Percentiles rank a stretch among this genome's conserved stretches.
Conservation (phyloP, 2,797 vertebrate species). For the Scarus forsteni region DNA sequence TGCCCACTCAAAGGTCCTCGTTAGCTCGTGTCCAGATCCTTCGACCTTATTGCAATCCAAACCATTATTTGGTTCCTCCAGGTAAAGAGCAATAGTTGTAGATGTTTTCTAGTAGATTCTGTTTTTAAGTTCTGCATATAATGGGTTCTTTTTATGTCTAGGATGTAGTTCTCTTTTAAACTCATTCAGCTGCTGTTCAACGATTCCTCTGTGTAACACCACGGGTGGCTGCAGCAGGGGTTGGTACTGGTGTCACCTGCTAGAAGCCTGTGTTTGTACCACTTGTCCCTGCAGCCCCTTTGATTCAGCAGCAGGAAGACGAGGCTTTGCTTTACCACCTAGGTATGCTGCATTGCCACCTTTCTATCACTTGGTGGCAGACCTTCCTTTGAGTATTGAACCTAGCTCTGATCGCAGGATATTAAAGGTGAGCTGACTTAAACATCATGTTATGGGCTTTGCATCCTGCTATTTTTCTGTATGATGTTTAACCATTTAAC, state of each 20-base stretch:
- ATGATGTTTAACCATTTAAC: background rate
- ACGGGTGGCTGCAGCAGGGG: constrained; percentile 82
- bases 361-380: constrained; percentile 83
- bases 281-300: constrained; percentile 83
- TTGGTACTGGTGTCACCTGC: constrained; percentile 86
- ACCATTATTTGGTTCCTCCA: constrained; percentile 84
- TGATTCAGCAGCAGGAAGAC: constrained; percentile 41
- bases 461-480: background rate
- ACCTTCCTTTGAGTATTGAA: constrained; percentile 77
- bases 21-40: constrained; percentile 83
- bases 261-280: constrained; percentile 80
- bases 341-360: constrained; percentile 77
- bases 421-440: constrained; percentile 74
- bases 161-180: constrained; percentile 83
- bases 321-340: constrained; percentile 72
- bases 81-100: constrained; percentile 61
- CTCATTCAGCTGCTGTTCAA: constrained; percentile 84
- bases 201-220: constrained; percentile 82
- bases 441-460: background rate
- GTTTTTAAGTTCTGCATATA: background rate
- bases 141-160: constrained; percentile 41
- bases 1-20: constrained; percentile 65
- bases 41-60: constrained; percentile 84
- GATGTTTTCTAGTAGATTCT: background rate
- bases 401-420: constrained; percentile 66